Base-by-base conservation (phyloP, 2,888 invertebrate species). In the Drosophila melanocephala region DNA sequence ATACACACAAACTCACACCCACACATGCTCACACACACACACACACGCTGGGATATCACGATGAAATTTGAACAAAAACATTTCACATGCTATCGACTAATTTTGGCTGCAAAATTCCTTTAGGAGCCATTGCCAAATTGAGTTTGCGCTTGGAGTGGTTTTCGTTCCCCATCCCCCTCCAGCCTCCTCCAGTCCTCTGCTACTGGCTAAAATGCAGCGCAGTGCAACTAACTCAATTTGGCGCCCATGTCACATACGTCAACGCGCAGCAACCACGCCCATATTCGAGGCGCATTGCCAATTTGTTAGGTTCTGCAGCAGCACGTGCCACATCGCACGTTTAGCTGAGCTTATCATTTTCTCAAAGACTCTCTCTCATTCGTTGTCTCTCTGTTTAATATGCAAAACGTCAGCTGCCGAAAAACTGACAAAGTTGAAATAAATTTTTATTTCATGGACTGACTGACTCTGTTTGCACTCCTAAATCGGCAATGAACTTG, bases 401-500 rank as follows among this genome's bases (percentile, higher is more conserved):
- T 91, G 89, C 91, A 91, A 91, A 87, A 79, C 89, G 85, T 83
- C 80, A 86, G 81, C 84, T 79, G 80, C 76, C 71, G 70, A 79
- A 72, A 84, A 87, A 85, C 89, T 84, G 84, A 83, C 83, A 87
- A 89, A 87, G 89, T 89, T 84, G 85, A 89, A 88, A 88, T 89
- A 88, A 78, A 88, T 88, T 88, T 89, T 90, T 88, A 90, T 88
- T 88, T 86, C 89, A 88, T 78, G 79, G 84, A 82, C 90, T 84
- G 82, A 89, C 76, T 78, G 81, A 79, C 90, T 82, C 72, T 79
- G 81, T 68, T 81, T 74, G 71, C 68, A 53, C 69, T 76, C 71
- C 74, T 55, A 62, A 64, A 87, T 89, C 89, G 91, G 91, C 91
- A 91, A 91, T 91, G 92, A 91, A 91, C 91, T 91, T 91, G 90